Conservation (phyloP, 2,888 invertebrate genomes). For the Bugula neritina region DNA sequence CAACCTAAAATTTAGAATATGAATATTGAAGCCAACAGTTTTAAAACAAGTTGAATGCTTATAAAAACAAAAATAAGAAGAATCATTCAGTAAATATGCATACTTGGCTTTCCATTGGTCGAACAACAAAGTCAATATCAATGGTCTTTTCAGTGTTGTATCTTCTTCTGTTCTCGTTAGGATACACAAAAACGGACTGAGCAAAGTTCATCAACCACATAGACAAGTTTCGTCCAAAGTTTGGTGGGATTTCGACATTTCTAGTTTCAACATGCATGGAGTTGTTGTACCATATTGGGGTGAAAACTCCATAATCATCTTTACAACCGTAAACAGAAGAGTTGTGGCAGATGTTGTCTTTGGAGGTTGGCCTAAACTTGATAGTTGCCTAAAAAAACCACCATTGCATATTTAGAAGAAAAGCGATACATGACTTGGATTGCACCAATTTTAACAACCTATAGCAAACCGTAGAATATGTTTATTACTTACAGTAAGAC, state of each 20-base stretch:
- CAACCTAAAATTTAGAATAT: background rate
- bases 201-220: background rate
- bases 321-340: background rate
- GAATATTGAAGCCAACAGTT: background rate
- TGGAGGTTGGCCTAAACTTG: background rate
- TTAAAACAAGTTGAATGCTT: background rate
- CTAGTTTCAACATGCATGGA: background rate
- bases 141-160: background rate
- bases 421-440: too few species aligned
- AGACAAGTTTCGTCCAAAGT: background rate
- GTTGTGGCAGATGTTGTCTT: background rate
- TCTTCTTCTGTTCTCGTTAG: background rate
- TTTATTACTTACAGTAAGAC: too few species aligned
- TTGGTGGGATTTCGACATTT: background rate
- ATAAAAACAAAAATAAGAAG: background rate
- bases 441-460: too few species aligned
- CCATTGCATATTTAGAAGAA: too few species aligned
- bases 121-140: background rate
- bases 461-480: too few species aligned
- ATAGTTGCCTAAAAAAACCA: too few species aligned
- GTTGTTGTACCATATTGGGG: background rate
- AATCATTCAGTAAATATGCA: too few species aligned
- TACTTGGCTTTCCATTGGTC: conserved; percentile 15
- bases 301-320: background rate
- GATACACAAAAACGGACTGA: conserved; percentile 1